These are phyloP conservation scores for Lepidotrigona ventralis DNA, from an alignment of 1,140 invertebrate species.

Conservation along the genomic window DNA sequence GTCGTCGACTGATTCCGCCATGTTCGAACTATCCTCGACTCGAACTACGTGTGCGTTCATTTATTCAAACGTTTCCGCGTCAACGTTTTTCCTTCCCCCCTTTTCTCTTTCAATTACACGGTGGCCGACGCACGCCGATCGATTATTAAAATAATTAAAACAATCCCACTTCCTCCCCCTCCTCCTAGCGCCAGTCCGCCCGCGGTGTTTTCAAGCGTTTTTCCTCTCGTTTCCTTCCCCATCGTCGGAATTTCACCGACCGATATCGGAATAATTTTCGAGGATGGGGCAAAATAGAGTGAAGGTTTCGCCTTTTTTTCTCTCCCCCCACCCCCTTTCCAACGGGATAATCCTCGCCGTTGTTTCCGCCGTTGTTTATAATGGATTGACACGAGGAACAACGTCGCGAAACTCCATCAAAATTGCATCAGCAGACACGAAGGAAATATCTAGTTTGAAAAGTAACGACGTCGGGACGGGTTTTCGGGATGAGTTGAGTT, in stretches of 20 bases:
- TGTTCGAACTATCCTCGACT: neutral
- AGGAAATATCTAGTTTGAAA: neutral
- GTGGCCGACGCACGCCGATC: neutral
- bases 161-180: neutral
- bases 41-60: neutral
- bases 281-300: no score
- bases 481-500: neutral
- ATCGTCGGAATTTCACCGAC: neutral
- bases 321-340: neutral
- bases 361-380: neutral
- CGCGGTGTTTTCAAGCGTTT: neutral
- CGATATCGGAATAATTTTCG: neutral
- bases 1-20: constrained; percentile 2
- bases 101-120: neutral
- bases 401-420: neutral
- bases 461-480: neutral
- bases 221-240: neutral
- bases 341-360: neutral
- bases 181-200: no score
- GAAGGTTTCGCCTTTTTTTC: no score
- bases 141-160: constrained; percentile 1
- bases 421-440: neutral
- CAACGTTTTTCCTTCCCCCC: no score
- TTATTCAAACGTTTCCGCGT: neutral
- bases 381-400: neutral